Base-by-base conservation (phyloP, 2,888 invertebrate genomes). In the Hymenopus coronatus region DNA sequence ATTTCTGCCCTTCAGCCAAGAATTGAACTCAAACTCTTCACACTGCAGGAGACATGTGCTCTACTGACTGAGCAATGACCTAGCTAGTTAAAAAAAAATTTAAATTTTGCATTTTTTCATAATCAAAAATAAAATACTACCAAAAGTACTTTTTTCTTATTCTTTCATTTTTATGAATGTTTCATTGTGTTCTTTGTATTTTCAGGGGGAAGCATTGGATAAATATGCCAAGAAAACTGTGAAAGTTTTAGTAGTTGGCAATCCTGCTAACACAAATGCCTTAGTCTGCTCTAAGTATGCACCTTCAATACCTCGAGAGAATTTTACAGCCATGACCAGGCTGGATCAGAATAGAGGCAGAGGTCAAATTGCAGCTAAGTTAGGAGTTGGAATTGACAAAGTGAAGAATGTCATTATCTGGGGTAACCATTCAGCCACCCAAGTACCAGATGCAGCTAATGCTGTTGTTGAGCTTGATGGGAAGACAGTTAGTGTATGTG, bases 371-470 rank as follows among this genome's bases (percentile, higher is more conserved):
- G 97, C 97, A 70, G 94, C 95, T n/a, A 96, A 96, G 92, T 91
- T 97, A 82, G 95, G 95, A 27, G 94, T 96, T 0, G 91, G 94
- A 90, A 96, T 98, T 46, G 95, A 96, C 90, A 95, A 96, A 92
- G 97, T 99, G 0, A 96, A 96, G 92, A 99, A 99, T 93, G 96
- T 98, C 27, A 97, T 98, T 90, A 99, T 99, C 93, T 99, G 99
- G 99, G 99, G 99, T 85, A 99, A 99, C 94, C 99, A 99, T 93
- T 99, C 99, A 0, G 98, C 98, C 8, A 99, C 99, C 14, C 99
- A 99, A 94, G 99, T 97, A 93, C 99, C 99, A 9, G 99, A 99
- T 94, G 97, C 97, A 0, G 94, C 95, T 46, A 96, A 97, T 92
- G 97, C 97, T 46, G 92, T 94, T 30, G 96, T 96, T 4, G 94